These are phyloP conservation scores for Vanessa tameamea DNA, from an alignment of 1,140 invertebrate genomes.

Conservation along the genomic window DNA sequence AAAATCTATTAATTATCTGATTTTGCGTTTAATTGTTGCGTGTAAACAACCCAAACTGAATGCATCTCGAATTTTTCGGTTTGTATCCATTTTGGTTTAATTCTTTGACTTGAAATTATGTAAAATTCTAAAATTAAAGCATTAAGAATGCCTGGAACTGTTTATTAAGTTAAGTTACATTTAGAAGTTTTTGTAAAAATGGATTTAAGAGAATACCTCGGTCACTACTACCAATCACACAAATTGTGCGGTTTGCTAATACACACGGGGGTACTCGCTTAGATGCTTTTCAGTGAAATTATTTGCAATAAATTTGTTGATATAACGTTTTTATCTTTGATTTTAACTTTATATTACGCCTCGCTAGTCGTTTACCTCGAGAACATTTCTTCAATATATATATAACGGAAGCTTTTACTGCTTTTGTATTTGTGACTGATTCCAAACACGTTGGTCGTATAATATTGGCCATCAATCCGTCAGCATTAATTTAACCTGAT, in stretches of 20 bases:
- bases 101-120: conserved; percentile 46
- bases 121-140: conserved; percentile 50
- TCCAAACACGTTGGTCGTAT: too few species aligned
- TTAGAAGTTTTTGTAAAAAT: conserved; percentile 49
- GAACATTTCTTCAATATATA: too few species aligned
- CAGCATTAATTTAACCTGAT: too few species aligned
- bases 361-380: too few species aligned
- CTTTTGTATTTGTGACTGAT: too few species aligned
- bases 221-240: conserved; percentile 22
- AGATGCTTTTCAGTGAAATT: conserved; percentile 58
- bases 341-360: background rate
- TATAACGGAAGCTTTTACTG: too few species aligned
- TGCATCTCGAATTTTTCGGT: conserved; percentile 43
- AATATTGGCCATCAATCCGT: too few species aligned
- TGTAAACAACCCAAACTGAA: conserved; percentile 52
- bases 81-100: conserved; percentile 62
- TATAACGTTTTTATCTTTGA: conserved; percentile 39
- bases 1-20: conserved; percentile 9
- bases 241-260: background rate
- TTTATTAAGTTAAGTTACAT: conserved; percentile 46
- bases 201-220: conserved; percentile 62
- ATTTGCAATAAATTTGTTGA: conserved; percentile 77
- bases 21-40: conserved; percentile 41
- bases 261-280: conserved; percentile 56
- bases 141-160: conserved; percentile 68